These are phyloP conservation scores for Ornithorhynchus anatinus DNA, from an alignment of 2,113 vertebrate genomes.

Conservation along the genomic window DNA sequence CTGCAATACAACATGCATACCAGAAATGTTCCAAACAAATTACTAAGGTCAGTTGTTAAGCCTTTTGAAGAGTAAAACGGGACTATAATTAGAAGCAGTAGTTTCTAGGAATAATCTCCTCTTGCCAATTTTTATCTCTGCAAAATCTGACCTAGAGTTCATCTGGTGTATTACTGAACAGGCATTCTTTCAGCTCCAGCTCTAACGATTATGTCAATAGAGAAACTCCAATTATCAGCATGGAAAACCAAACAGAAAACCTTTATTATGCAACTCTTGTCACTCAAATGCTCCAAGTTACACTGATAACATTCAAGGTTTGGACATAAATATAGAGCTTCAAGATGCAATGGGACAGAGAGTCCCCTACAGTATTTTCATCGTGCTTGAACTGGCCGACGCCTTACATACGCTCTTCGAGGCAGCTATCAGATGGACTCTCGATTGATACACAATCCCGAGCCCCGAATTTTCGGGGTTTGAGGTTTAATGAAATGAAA, in stretches of 20 bases:
- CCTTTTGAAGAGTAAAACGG: conserved; percentile 79
- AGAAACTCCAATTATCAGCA: conserved; percentile 47
- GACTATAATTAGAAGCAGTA: conserved; percentile 80
- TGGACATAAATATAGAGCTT: conserved; percentile 24
- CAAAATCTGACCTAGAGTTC: conserved; percentile 72
- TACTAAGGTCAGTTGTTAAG: conserved; percentile 82
- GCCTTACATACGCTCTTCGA: conserved; percentile 30
- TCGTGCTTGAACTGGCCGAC: conserved; percentile 52
- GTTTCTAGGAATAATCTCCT: conserved; percentile 77
- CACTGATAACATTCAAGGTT: conserved; percentile 39
- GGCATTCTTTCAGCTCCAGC: conserved; percentile 59
- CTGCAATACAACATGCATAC: conserved; percentile 86
- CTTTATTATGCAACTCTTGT: conserved; percentile 28
- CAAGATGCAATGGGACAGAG: conserved; percentile 32
- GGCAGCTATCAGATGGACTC: conserved; percentile 42
- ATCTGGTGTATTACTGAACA: conserved; percentile 67
- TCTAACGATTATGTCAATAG: conserved; percentile 64
- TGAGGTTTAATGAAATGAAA: conserved; percentile 18
- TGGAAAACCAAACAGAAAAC: conserved; percentile 52
- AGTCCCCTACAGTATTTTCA: conserved; percentile 45
- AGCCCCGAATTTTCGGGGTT: conserved; percentile 15
- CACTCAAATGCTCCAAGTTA: conserved; percentile 13
- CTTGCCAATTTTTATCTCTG: conserved; percentile 74
- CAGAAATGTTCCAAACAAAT: conserved; percentile 84
- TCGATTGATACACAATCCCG: not conserved